Percentiles rank a stretch among this genome's conserved stretches.
Evolutionary conservation across 37 sponge, comb jelly and placozoan species (phyloP).

Genomic region (Aphrocallistes beatrix): DNA sequence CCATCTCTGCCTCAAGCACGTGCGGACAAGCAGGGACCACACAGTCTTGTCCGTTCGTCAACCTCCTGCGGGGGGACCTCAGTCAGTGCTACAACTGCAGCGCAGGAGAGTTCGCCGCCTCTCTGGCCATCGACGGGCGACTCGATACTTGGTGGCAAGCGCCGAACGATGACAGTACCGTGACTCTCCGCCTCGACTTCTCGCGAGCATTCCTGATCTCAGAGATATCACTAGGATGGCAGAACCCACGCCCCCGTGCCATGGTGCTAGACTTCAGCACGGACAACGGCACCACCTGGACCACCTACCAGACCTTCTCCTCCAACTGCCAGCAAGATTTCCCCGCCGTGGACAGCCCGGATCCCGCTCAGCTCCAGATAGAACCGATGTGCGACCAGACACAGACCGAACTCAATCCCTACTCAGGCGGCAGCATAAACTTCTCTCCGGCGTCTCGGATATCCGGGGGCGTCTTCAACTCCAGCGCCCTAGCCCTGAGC

Average conservation of each 20-base stretch:
- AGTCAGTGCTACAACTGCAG: slow-evolving; percentile 16
- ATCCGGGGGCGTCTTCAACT: background rate
- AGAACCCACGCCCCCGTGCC: slow-evolving; percentile 28
- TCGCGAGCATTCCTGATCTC: slow-evolving; percentile 34
- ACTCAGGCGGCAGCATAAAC: background rate
- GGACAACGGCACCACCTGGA: slow-evolving; percentile 47
- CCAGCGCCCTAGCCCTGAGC: background rate
- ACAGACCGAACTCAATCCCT: background rate
- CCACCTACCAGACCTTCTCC: slow-evolving; percentile 43
- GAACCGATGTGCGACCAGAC: background rate
- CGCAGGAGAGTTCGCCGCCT: slow-evolving; percentile 22
- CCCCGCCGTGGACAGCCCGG: background rate
- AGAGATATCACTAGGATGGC: slow-evolving; percentile 27
- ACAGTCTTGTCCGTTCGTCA: background rate
- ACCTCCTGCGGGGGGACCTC: background rate
- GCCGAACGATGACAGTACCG: slow-evolving; percentile 21
- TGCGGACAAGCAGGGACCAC: background rate
- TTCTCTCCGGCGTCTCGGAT: background rate
- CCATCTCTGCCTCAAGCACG: background rate
- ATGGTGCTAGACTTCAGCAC: slow-evolving; percentile 49
- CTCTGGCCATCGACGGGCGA: slow-evolving; percentile 35
- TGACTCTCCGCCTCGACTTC: background rate
- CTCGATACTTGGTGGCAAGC: slow-evolving; percentile 57
- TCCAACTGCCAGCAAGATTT: slow-evolving; percentile 22
- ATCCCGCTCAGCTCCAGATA: background rate